phyloP scores from a whole-genome alignment of 2,888 invertebrate genomes.

The Cataglyphis altisquamis region DNA sequence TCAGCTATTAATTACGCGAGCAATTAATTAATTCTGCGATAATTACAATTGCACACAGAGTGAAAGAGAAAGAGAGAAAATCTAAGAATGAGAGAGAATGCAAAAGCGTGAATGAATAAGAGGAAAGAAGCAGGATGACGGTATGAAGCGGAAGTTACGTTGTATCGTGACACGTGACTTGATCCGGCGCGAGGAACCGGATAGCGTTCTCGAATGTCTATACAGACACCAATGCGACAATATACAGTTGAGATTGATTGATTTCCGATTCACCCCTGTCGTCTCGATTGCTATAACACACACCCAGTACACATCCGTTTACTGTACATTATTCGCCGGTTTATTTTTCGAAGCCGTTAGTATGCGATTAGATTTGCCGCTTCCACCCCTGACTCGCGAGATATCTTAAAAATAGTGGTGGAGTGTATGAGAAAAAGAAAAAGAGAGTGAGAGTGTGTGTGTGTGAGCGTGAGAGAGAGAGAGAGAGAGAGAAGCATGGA shows the following conservation, averaged over 20 bases:
- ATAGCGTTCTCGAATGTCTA: conserved; percentile 59
- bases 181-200: conserved; percentile 49
- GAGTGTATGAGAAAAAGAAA: not conserved
- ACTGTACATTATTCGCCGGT: conserved; percentile 68
- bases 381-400: conserved; percentile 56
- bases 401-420: not conserved
- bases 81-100: not conserved
- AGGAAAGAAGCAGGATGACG: conserved; percentile 9
- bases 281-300: conserved; percentile 62
- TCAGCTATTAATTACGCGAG: conserved; percentile 36
- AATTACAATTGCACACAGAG: conserved; percentile 13
- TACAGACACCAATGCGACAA: conserved; percentile 73
- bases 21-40: conserved; percentile 47
- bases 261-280: conserved; percentile 64
- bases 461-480: not conserved
- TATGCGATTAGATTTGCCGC: conserved; percentile 71
- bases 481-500: conserved; percentile 22
- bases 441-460: not conserved
- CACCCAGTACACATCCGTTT: conserved; percentile 54
- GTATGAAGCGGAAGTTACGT: conserved; percentile 22
- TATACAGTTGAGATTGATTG: conserved; percentile 69
- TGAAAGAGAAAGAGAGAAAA: not conserved
- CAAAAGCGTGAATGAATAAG: conserved; percentile 13
- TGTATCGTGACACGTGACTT: conserved; percentile 46
- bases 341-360: conserved; percentile 74